phyloP scores from a whole-genome alignment of 2,888 invertebrate species.

The Drosophila helvetica region DNA sequence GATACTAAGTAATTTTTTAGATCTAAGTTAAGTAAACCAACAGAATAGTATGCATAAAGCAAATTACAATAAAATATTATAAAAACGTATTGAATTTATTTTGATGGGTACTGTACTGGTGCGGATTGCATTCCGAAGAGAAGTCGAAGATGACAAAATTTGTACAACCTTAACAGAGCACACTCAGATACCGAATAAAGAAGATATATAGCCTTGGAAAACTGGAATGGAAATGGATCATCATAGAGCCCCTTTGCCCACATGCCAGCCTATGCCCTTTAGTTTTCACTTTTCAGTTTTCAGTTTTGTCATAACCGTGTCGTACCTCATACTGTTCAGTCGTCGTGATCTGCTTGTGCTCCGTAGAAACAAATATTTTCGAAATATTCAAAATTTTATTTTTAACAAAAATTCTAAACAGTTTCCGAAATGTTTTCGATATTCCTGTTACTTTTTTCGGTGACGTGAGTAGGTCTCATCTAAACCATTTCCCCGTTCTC shows the following conservation, averaged over 20 bases:
- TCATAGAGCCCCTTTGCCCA: background rate
- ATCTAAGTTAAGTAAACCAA: slow-evolving; percentile 24
- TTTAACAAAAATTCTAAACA: background rate
- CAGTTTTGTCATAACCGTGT: background rate
- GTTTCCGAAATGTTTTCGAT: background rate
- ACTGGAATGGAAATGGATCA: background rate
- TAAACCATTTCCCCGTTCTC: background rate
- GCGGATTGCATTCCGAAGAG: no score
- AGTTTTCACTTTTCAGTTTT: no score
- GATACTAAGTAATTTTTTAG: slow-evolving; percentile 38
- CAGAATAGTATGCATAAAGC: slow-evolving; percentile 11
- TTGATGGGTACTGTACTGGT: no score
- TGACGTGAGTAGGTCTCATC: background rate
- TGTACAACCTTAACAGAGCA: no score
- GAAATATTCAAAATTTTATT: background rate
- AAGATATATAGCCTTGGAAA: no score
- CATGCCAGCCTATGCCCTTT: background rate
- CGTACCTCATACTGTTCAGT: background rate
- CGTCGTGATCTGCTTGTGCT: no score
- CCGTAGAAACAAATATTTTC: no score
- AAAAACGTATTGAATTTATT: background rate
- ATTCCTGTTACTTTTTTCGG: no score
- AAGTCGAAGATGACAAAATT: no score
- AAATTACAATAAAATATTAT: slow-evolving; percentile 24
- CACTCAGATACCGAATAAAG: no score